Base-by-base conservation (phyloP, 2,797 vertebrate genomes). In the Xiphophorus birchmanni region DNA sequence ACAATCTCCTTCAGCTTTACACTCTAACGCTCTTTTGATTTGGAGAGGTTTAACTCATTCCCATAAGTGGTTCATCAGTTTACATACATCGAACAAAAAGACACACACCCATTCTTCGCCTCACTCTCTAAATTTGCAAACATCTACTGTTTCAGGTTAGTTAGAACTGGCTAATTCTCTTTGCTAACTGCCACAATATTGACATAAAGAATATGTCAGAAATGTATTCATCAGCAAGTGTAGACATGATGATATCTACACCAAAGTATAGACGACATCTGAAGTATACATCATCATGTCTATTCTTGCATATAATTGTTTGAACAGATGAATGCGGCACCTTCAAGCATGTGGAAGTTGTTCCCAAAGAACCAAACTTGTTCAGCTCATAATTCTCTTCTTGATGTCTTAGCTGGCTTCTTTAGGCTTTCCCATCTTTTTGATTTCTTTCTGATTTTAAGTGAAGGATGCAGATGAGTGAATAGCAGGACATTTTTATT, bases 21-120 rank as follows among this genome's bases (percentile, higher is more conserved):
- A 26, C 40, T 85, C 50, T 56, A 50, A 76, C 69, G 67, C 81
- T 67, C 60, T 44, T 71, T 83, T 81, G 35, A 52, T 84, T 80
- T 77, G 80, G 60, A 80, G 77, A 81, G 35, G 4, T 37, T 65
- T 37, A 84, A 91, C 85, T 84, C 85, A 91, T 90, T 81, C 88
- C 83, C 80, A 72, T 75, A 67, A 45, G 77, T 78, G 17, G 50
- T 54, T 54, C 21, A 54, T 26, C 8, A 26, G 60, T 35, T 35
- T 17, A 35, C 29, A 35, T 35, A 32, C 29, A 18, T 18, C 7
- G 2, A 63, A 32, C 8, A 15, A 58, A 58, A 29, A 5, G n/a
- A 58, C 26, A 29, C 56, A n/a, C n/a, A 56, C 54, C 52, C 18
- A 52, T 54, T 32, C 11, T 60, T 15, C 8, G 6, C n/a, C n/a